Evolutionary conservation across 2,797 vertebrate species (phyloP).

Genomic region (Ateles fusciceps): DNA sequence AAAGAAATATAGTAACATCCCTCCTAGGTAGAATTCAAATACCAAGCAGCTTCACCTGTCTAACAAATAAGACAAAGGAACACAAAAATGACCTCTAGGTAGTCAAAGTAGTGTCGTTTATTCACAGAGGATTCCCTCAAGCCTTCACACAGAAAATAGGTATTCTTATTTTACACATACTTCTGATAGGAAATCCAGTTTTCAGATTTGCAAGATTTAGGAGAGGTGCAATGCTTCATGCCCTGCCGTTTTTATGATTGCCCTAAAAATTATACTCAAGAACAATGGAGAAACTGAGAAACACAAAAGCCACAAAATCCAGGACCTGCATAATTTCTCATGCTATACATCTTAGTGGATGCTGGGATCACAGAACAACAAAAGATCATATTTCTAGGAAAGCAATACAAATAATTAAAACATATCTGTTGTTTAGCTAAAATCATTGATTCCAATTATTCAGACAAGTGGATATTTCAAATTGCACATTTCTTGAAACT

Average conservation of each 20-base stretch:
- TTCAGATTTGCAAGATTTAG: slow-evolving; percentile 45
- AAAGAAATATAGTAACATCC: not conserved
- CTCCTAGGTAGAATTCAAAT: slow-evolving; percentile 21
- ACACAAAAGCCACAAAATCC: not conserved
- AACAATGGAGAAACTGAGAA: not conserved
- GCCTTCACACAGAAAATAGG: slow-evolving; percentile 3
- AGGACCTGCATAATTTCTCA: not conserved
- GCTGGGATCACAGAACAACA: not conserved
- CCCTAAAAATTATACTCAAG: slow-evolving; percentile 29
- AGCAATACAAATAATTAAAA: not conserved
- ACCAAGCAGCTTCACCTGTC: not conserved
- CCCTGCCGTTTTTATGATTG: not conserved
- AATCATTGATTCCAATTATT: not conserved
- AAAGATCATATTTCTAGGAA: not conserved
- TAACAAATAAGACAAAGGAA: slow-evolving; percentile 32
- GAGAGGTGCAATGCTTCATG: not conserved
- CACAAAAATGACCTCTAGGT: slow-evolving; percentile 28
- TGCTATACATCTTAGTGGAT: not conserved
- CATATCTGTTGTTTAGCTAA: not conserved
- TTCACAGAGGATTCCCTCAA: not conserved
- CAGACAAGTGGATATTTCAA: not conserved
- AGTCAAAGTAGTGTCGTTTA: not conserved
- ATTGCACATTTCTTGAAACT: not conserved
- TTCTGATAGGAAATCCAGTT: slow-evolving; percentile 1
- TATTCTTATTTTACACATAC: slow-evolving; percentile 38